Evolutionary conservation across 2,888 invertebrate species (phyloP), one percentile per base, ranked within the genome.

Genomic region (Tetragonula carbonaria): DNA sequence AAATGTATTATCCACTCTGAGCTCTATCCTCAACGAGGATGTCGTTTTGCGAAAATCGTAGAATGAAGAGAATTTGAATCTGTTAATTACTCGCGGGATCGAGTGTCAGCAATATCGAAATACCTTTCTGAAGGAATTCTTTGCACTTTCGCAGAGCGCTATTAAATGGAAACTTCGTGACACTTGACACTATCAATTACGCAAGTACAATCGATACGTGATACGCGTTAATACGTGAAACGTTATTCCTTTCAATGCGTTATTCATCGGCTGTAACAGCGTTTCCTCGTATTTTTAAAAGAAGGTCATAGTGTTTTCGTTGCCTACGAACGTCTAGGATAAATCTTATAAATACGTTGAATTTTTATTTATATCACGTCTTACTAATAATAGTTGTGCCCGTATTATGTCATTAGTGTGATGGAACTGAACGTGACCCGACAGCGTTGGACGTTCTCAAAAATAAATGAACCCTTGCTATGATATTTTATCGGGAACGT

Each of bases 351-450:
- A 72, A 51, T 51, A 53, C 11, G 23, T 45, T 45, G 1, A 8
- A 33, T 5, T 59, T n/a, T 28, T 78, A 81, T 81, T 73, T 78
- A 63, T 78, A 68, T 14, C 33, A 23, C 16, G 1, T 3, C 13
- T 11, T 38, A 28, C 55, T 78, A 81, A 73, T 70, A 78, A 81
- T 74, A 78, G 6, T 8, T 33, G 2, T 8, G 28, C 33, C 11
- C 4, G 11, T n/a, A 16, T 57, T 66, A 33, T 66, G 18, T n/a
- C n/a, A 50, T 28, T 65, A 55, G 23, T 53, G 21, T n/a, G 59
- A 53, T 38, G 18, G 45, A 62, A 53, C 57, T n/a, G 11, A 23
- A 68, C 62, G 33, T 28, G 53, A 23, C 23, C 14, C n/a, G 21
- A 45, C 8, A n/a, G 8, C 14, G 51, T 38, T 59, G 23, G 16